Base-by-base conservation (phyloP, 2,888 invertebrate species). In the Acrobasis suavella region DNA sequence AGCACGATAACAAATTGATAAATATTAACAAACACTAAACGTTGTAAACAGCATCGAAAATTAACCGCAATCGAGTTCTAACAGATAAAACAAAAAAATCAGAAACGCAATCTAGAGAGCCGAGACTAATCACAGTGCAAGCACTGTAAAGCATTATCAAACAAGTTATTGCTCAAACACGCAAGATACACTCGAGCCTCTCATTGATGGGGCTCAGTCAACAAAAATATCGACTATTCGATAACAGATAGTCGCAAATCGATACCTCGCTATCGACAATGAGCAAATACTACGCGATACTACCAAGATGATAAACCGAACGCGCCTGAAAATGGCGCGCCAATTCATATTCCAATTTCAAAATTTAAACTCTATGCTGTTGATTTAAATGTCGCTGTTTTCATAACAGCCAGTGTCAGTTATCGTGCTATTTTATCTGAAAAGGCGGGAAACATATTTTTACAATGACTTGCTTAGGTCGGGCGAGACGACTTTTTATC, bases 81-180 rank as follows among this genome's bases (percentile, higher is more conserved):
- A 80, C 76, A 81, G 79, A 82, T 80, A 81, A 75, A 83, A 80
- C 78, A 80, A 83, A 84, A 80, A 83, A 81, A 80, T 73, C 73
- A 75, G 71, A 69, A 77, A 74, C 77, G 72, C 77, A 86, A 87
- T 86, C 81, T 83, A 79, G 75, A 82, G 79, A 80, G 81, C 74
- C 74, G 77, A 76, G 76, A 80, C 80, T 89, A 87, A 89, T 89
- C 85, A 82, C 77, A 86, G 75, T 78, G 77, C 83, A 83, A 87
- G 85, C 85, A 84, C 79, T 82, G 84, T 83, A 80, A 80, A 86
- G 78, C 78, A 80, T 85, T 87, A 89, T 85, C 88, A 86, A 85
- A 87, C 88, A 87, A 89, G 86, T 87, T 90, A 87, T 89, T 87
- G 87, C 85, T 89, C 86, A 89, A 91, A 91, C 86, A 90, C 82